Base-by-base conservation (phyloP, 2,797 vertebrate genomes). In the Arctocebus calabarensis region DNA sequence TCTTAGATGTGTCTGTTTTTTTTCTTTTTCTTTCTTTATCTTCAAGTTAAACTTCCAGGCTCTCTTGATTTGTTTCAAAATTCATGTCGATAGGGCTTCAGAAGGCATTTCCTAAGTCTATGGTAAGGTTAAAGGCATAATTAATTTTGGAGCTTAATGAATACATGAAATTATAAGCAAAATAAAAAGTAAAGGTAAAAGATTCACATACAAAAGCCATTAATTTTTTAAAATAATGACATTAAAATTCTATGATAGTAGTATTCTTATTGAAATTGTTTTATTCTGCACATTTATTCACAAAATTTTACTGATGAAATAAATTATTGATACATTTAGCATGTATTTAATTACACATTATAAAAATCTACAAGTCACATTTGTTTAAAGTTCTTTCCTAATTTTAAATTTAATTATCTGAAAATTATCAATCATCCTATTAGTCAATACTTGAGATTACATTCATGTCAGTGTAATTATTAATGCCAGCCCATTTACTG, bases 381-480 rank as follows among this genome's bases (percentile, higher is more conserved):
- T 98, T 98, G 92, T 98, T 98, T 98, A 97, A 98, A 97, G 81
- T 98, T 97, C 90, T 98, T 98, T 98, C 93, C 96, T 97, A 98
- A 96, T 98, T 98, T 98, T 98, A 98, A 97, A 98, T 97, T 96
- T 88, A 98, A 98, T 98, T 98, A 98, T 98, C 97, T 98, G 97
- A 98, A 98, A 98, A 97, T 97, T 98, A 98, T 98, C 98, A 98
- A 98, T 98, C 98, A 98, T 98, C 98, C 98, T 98, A 98, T 98
- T 98, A 98, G 98, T 98, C 98, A 98, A 98, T 98, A 98, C 95
- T 98, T 98, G 97, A 98, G 98, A 98, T 93, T 96, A 86, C 96
- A 94, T 97, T 97, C 96, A 89, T 98, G 98, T 98, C 97, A 98
- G 91, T 98, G 83, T 98, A 98, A 98, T 98, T 98, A 98, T 98